A percentile compares a stretch with the other conserved stretches of the same genome.
phyloP scores from a whole-genome alignment of 2,888 invertebrate genomes.

The Cheilosia scutellata region DNA sequence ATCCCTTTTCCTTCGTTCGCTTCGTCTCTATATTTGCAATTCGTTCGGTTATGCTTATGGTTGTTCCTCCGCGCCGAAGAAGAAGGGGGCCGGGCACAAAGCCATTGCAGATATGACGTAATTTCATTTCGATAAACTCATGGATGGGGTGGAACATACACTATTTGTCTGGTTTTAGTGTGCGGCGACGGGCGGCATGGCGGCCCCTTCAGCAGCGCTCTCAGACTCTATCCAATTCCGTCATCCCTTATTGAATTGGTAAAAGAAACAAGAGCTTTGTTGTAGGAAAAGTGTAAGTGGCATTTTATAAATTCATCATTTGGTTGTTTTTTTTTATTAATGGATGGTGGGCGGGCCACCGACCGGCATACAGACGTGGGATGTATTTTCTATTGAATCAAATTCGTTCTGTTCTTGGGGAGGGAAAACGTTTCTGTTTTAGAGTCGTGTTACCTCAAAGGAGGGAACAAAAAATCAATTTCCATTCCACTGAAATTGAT shows the following conservation, averaged over 20 bases:
- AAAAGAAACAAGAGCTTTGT: slow-evolving; percentile 20
- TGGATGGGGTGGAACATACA: slow-evolving; percentile 7
- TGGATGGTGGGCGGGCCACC: not conserved
- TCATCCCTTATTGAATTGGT: slow-evolving; percentile 14
- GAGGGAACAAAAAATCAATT: slow-evolving; percentile 1
- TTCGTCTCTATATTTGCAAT: slow-evolving; percentile 57
- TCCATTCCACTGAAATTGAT: slow-evolving; percentile 19
- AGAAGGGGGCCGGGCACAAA: not conserved
- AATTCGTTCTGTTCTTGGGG: not conserved
- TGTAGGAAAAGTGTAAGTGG: slow-evolving; percentile 58
- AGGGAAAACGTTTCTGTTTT: not conserved
- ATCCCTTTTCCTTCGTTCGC: slow-evolving; percentile 6
- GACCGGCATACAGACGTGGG: not conserved
- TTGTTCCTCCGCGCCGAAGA: slow-evolving; percentile 8
- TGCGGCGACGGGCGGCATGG: no score
- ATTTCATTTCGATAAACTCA: slow-evolving; percentile 32
- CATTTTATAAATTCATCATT: slow-evolving; percentile 51
- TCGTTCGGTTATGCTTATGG: not conserved
- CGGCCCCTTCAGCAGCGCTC: not conserved
- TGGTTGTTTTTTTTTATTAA: slow-evolving; percentile 63
- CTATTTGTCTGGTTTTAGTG: slow-evolving; percentile 25
- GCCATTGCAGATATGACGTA: slow-evolving; percentile 69
- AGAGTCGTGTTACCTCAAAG: not conserved
- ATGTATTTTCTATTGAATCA: slow-evolving; percentile 43
- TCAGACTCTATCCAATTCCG: slow-evolving; percentile 12